Evolutionary conservation across 1,140 invertebrate genomes (phyloP), one percentile per base, ranked within the genome.

Genomic region (Oncopeltus fasciatus): DNA sequence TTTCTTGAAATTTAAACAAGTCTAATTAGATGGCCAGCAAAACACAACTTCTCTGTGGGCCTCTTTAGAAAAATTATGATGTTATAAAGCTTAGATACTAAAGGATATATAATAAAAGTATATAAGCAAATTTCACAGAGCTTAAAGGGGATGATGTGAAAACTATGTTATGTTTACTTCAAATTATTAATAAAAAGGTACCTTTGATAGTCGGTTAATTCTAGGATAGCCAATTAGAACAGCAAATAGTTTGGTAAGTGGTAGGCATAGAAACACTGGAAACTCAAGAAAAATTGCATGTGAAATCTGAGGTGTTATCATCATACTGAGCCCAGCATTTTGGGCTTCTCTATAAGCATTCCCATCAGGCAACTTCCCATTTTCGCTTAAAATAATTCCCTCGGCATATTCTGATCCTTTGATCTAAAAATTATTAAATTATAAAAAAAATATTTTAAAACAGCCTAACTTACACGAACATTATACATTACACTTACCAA

Each of bases 231-330:
- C 59, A 12, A 65, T 21, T 12, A 53, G 14, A 28, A 65, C 29
- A 18, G 60, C 64, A 53, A 65, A 24, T 16, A 49, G 18, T 12
- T 53, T 24, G 2, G 56, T 46, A 12, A 65, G 31, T 14, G 60
- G 29, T 12, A 65, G 31, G 53, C 60, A 62, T 20, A 24, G 27
- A 11, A 60, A 21, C 21, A 60, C 29, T 4, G 60, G 60, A 24
- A 60, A 58, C 20, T 59, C 31, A 8, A 57, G 21, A 38, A 59
- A 65, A 24, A 65, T 20, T n/a, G 64, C 49, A 57, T 65, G 57
- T n/a, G 60, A 33, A 38, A 62, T 62, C 8, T 29, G 11, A 20
- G 64, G 64, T 1, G 60, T 62, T 57, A 26, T 59, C 18, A 61
- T 31, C 5, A 65, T 14, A 31, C 28, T 29, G 20, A 62, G 43